Evolutionary conservation across 1,140 invertebrate species (phyloP), one percentile per base, ranked within the genome.

Genomic region (Periplaneta americana): DNA sequence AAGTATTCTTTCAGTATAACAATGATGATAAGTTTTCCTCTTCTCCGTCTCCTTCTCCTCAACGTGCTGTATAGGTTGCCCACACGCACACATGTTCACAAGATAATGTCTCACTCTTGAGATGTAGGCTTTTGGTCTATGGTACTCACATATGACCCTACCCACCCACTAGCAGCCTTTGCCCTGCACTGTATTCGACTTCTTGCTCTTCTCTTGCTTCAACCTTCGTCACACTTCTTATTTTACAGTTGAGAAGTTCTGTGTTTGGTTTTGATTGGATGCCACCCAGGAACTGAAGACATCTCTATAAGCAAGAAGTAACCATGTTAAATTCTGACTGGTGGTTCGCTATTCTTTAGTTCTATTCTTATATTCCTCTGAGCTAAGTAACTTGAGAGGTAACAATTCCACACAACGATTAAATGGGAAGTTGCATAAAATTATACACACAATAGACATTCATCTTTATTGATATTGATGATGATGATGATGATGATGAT

Each of bases 211-310:
- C 13, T 17, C 22, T 17, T 34, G 34, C 75, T 34, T 34, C n/a
- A 6, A n/a, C 37, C 13, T 75, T 17, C 11, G 57, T 48, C 34
- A 66, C 39, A 28, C 36, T 28, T 4, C 85, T 90, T 90, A 92
- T 88, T 91, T 92, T 82, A 92, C 91, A 77, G 91, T 91, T 57
- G 91, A 91, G 84, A 90, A 92, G 84, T 91, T 91, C 85, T 91
- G 91, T 84, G 91, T 88, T 84, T 92, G 90, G 87, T 93, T 94
- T 89, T 94, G 93, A 90, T 96, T 95, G 82, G 93, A 93, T 75
- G 95, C 93, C 83, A 97, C 96, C 96, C 96, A 97, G 36, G 93
- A 95, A 85, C 93, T 95, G 90, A 96, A 97, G 74, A 97, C 96
- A 89, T 97, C 95, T 89, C 96, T 97, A 91, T 66, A 91, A 92